These are phyloP conservation scores for Calypte anna DNA, from an alignment of 2,113 vertebrate genomes.

Conservation along the genomic window DNA sequence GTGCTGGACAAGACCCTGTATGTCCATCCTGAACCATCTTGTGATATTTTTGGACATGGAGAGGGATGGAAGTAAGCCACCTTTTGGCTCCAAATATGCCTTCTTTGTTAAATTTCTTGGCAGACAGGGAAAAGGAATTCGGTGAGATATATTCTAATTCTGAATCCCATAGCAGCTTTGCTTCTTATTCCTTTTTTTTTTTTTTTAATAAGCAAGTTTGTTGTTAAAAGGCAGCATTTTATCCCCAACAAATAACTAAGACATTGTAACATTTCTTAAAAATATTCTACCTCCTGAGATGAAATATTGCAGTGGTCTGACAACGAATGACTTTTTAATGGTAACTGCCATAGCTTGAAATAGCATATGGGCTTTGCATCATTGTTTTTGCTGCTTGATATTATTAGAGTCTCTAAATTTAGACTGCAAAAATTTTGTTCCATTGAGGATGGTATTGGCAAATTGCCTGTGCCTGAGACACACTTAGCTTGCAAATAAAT, in stretches of 20 bases:
- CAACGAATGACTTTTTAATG: neutral
- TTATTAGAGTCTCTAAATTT: conserved; percentile 32
- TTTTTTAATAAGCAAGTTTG: neutral
- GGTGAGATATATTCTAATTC: neutral
- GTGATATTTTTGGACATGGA: neutral
- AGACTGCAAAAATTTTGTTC: neutral
- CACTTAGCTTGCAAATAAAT: conserved; percentile 17
- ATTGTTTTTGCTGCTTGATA: conserved; percentile 7
- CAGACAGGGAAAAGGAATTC: neutral
- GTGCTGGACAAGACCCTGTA: neutral
- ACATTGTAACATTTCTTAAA: neutral
- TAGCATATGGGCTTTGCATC: neutral
- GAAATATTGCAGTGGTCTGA: neutral
- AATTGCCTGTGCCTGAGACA: conserved; percentile 3
- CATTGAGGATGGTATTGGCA: neutral
- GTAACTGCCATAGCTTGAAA: neutral
- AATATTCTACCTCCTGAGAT: neutral
- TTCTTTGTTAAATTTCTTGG: neutral
- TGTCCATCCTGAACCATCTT: neutral
- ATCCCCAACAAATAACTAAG: neutral
- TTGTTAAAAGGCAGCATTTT: neutral
- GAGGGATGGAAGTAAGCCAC: neutral
- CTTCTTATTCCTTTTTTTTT: neutral
- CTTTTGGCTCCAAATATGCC: neutral
- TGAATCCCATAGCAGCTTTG: neutral